Conservation (phyloP, 2,113 vertebrate genomes). For the Montifringilla adamsi region DNA sequence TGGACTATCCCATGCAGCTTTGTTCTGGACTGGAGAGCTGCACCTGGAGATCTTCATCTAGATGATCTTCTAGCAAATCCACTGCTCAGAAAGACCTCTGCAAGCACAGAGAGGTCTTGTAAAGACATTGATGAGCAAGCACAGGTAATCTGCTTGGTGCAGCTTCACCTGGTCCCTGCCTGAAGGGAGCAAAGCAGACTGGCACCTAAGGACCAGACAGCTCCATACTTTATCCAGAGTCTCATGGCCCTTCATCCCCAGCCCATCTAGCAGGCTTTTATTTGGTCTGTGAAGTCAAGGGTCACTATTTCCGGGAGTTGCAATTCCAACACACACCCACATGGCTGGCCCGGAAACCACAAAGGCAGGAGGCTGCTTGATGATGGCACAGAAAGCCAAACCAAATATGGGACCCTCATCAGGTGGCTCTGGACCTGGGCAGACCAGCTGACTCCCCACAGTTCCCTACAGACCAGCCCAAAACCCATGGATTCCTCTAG, state of each 20-base stretch:
- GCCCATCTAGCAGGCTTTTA: background rate
- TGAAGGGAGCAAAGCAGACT: background rate
- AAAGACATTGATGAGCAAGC: background rate
- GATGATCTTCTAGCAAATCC: background rate
- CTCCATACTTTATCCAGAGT: background rate
- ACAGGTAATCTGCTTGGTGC: background rate
- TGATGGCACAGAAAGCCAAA: background rate
- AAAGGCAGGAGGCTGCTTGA: background rate
- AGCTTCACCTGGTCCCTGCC: background rate
- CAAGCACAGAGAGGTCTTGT: accelerated
- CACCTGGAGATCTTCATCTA: background rate
- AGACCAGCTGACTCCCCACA: background rate
- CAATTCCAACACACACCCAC: background rate
- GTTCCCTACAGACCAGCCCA: background rate
- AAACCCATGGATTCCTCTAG: background rate
- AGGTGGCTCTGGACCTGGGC: background rate
- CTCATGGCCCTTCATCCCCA: background rate
- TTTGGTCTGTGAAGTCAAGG: background rate
- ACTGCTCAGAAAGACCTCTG: background rate
- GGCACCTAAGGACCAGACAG: background rate
- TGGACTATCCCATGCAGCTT: accelerated
- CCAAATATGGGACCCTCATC: background rate
- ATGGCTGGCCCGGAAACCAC: background rate
- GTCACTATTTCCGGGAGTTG: background rate
- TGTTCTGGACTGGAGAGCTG: background rate